Evolutionary conservation across 2,113 vertebrate species (phyloP), one percentile per base, ranked within the genome.

Genomic region (Ondatra zibethicus): DNA sequence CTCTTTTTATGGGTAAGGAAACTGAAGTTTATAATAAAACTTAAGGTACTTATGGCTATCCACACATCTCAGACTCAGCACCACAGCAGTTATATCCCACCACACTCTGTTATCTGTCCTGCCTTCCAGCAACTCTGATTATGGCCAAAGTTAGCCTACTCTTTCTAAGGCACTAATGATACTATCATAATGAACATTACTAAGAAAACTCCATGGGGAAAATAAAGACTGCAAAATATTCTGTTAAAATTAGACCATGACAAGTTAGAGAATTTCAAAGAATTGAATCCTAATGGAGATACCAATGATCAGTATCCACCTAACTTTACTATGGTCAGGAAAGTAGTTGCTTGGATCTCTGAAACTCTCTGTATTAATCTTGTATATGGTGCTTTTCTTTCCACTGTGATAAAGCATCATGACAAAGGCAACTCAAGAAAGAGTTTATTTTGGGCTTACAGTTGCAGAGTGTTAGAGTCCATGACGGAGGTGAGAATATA

Each of bases 131-230:
- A 91, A 63, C 39, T 81, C 70, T 88, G 65, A 89, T 72, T 96
- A n/a, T 76, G n/a, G 23, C 6, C 50, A n/a, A 81, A 27, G 8
- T 76, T 80, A 73, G 45, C 33, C 10, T 78, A 50, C 6, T 12
- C 88, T 88, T 42, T 45, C 73, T 63, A 86, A 76, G n/a, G 70
- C 0, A 82, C 11, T 7, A 27, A 73, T 4, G 21, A 87, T 25
- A 23, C 89, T 68, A 61, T 42, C 36, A 58, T 50, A 94, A 89
- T 42, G 90, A 92, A 92, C 45, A 87, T 47, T 58, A 91, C 29
- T 77, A 96, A 94, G 58, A 86, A 95, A 91, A 84, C 31, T 0
- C 10, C 33, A 88, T 73, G 14, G 76, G 9, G 13, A 39, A 82
- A 45, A 90, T 90, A 45, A 72, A 63, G 52, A 89, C 61, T 45